These are phyloP conservation scores for Cerceris ruficornis DNA, from an alignment of 2,888 invertebrate genomes.

Conservation along the genomic window DNA sequence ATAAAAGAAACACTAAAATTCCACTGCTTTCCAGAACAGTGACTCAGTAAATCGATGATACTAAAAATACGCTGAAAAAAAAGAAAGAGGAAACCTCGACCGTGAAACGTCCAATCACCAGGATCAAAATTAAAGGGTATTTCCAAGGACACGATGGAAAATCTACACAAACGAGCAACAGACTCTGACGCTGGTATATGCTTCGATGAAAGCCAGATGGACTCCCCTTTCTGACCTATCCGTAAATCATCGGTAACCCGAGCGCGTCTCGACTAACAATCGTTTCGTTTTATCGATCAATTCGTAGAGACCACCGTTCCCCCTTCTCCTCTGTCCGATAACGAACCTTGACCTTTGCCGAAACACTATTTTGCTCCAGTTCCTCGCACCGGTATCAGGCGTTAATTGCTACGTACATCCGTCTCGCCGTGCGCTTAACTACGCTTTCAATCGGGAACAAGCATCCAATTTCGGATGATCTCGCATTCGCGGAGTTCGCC, in stretches of 20 bases:
- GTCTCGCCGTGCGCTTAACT: neutral
- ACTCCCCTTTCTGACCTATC: slow-evolving; percentile 48
- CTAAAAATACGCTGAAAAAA: too few species aligned
- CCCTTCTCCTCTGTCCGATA: too few species aligned
- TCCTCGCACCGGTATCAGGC: neutral
- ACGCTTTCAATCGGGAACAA: neutral
- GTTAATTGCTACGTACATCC: neutral
- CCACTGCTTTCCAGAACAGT: neutral
- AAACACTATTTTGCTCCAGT: slow-evolving; percentile 28
- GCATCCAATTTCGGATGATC: neutral
- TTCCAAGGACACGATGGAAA: neutral
- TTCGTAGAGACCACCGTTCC: slow-evolving; percentile 3
- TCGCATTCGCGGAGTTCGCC: neutral
- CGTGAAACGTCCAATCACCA: neutral
- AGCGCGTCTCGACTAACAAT: slow-evolving; percentile 21
- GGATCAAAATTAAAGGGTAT: neutral
- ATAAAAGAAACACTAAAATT: neutral
- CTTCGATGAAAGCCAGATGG: slow-evolving; percentile 31
- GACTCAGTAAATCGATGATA: too few species aligned
- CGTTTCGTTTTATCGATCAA: slow-evolving; percentile 55
- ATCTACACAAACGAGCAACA: neutral
- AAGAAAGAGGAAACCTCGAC: neutral
- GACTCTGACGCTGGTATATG: slow-evolving; percentile 1
- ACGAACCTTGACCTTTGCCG: slow-evolving; percentile 54
- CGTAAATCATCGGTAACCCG: slow-evolving; percentile 41